Evolutionary conservation across 2,113 vertebrate genomes (phyloP), one percentile per base, ranked within the genome.

Genomic region (Tyto alba): DNA sequence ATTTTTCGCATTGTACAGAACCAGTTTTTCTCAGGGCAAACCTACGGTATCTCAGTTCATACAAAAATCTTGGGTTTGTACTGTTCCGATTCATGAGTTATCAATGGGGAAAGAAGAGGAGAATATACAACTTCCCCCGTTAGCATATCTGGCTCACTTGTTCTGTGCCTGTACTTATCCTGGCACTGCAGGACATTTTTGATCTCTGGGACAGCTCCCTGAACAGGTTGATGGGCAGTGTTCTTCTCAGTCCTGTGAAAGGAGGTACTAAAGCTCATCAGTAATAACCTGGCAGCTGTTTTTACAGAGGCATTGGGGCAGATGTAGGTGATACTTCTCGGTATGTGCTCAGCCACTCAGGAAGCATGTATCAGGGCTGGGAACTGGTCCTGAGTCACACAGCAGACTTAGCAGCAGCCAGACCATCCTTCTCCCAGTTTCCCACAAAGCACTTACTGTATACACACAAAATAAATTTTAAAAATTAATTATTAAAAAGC

Each of bases 401-500:
- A 68, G 23, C 64, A 85, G 55, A 13, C 91, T 77, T n/a, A 22
- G 40, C 56, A 89, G 77, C 67, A 82, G 72, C 82, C 76, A 62
- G 63, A 64, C 13, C 40, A 48, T 74, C 62, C 82, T 92, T 36
- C 84, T 83, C 55, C 63, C n/a, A 20, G 19, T 41, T 71, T 90
- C 86, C 57, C 88, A 60, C 81, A 89, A 63, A 89, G 88, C 78
- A 86, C 90, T 95, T 90, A 74, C 56, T 69, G 48, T 75, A 74
- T 17, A 75, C 77, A 93, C 69, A 68, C 56, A 94, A 95, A 93
- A 95, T 91, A 97, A 91, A 91, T 91, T 89, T 2, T 56, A 78
- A 92, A 91, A 83, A 94, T 95, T 16, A 97, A 97, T 95, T 81
- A 96, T 97, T 97, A 64, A 97, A 93, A 89, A 81, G 90, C 56